Conservation (phyloP, 2,797 vertebrate genomes). For the Schizopygopsis malacanthus region DNA sequence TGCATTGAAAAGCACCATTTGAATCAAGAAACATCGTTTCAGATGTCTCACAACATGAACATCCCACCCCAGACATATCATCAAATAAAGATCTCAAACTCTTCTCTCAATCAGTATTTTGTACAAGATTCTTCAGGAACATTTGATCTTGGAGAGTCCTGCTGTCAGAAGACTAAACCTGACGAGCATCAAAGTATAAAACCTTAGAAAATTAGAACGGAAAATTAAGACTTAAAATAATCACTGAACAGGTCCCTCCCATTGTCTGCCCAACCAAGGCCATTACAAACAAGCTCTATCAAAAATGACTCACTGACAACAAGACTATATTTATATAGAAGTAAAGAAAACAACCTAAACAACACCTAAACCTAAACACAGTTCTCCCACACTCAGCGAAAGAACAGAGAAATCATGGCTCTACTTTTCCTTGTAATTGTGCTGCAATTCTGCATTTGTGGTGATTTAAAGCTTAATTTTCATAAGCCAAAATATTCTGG, state of each 20-base stretch:
- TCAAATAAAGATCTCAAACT: background rate
- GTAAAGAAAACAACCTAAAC: background rate
- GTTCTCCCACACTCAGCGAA: background rate
- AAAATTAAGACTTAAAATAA: background rate
- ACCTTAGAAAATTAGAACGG: background rate
- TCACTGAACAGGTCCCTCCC: background rate
- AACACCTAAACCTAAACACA: background rate
- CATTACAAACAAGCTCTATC: conserved; percentile 5
- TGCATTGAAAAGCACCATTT: background rate
- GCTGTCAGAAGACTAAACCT: background rate
- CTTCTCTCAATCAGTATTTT: background rate
- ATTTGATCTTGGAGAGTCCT: background rate
- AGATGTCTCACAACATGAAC: background rate
- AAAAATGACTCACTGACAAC: background rate
- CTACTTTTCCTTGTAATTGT: background rate
- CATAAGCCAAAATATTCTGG: conserved; percentile 16
- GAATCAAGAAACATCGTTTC: background rate
- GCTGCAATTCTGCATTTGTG: background rate
- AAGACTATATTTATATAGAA: background rate
- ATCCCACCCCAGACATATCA: background rate
- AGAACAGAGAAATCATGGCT: background rate
- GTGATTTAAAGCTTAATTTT: conserved; percentile 3
- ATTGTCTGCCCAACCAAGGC: background rate
- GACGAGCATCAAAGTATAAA: background rate
- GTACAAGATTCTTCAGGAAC: background rate